Conservation (phyloP, 2,888 invertebrate species). For the Agrypnus murinus region DNA sequence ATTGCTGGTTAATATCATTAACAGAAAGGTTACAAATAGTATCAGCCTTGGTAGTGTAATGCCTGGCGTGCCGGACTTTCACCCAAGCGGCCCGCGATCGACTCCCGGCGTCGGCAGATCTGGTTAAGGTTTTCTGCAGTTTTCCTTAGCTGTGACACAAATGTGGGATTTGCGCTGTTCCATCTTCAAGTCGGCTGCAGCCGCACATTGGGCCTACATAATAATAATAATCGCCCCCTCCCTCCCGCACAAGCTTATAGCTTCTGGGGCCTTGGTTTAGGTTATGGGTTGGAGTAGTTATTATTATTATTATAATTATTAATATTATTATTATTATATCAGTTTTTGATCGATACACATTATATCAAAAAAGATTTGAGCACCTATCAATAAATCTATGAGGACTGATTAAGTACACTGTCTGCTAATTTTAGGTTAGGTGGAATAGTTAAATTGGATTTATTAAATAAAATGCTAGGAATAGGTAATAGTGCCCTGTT, state of each 20-base stretch:
- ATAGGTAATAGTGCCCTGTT: slow-evolving; percentile 34
- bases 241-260: too few relatives aligned
- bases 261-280: too few relatives aligned
- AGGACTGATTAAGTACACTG: slow-evolving; percentile 7
- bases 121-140: too few relatives aligned
- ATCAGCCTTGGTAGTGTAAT: neutral
- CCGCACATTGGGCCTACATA: too few relatives aligned
- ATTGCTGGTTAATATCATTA: slow-evolving; percentile 13
- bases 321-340: slow-evolving; percentile 9
- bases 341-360: slow-evolving; percentile 32
- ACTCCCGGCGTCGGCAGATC: too few relatives aligned
- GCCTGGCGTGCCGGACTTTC: too few relatives aligned
- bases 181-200: too few relatives aligned
- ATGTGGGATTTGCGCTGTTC: too few relatives aligned
- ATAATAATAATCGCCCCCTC: too few relatives aligned
- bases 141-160: too few relatives aligned
- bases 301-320: slow-evolving; percentile 28
- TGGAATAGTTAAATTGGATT: slow-evolving; percentile 19
- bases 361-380: slow-evolving; percentile 27
- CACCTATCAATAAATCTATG: slow-evolving; percentile 41
- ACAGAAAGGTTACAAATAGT: neutral
- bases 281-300: too few relatives aligned
- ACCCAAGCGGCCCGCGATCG: too few relatives aligned
- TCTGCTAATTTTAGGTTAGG: slow-evolving; percentile 38
- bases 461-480: slow-evolving; percentile 10